Conservation (phyloP, 2,113 vertebrate species). For the Amphilophus citrinellus region DNA sequence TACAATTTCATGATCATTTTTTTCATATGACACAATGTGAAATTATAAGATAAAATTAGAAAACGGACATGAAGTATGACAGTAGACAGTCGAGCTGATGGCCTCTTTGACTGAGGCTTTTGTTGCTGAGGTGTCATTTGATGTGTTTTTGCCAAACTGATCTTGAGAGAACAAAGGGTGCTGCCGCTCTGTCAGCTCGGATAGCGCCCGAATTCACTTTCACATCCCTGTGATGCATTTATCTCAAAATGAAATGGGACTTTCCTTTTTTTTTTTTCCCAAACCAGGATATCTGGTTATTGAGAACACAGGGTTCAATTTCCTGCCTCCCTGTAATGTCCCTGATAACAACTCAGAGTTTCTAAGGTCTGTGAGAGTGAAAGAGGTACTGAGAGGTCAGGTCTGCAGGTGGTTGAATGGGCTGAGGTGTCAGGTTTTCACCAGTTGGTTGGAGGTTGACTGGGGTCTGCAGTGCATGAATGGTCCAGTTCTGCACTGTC, state of each 20-base stretch:
- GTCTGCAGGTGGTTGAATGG: slow-evolving; percentile 26
- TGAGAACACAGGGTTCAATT: slow-evolving; percentile 4
- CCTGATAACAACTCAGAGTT: slow-evolving; percentile 14
- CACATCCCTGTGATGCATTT: slow-evolving; percentile 14
- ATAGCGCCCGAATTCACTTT: slow-evolving; percentile 1
- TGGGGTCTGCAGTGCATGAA: slow-evolving; percentile 85
- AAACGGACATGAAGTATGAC: slow-evolving; percentile 11
- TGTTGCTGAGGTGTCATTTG: slow-evolving; percentile 44
- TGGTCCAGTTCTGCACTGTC: slow-evolving; percentile 93
- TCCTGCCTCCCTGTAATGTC: slow-evolving; percentile 6
- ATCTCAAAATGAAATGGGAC: slow-evolving; percentile 3
- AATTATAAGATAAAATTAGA: slow-evolving; percentile 32
- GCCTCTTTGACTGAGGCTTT: slow-evolving; percentile 33
- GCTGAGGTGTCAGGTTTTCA: slow-evolving; percentile 69
- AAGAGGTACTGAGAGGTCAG: slow-evolving; percentile 16
- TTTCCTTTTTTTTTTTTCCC: neutral
- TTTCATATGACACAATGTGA: slow-evolving; percentile 27
- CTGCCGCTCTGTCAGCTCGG: neutral
- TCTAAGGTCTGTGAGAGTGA: slow-evolving; percentile 1
- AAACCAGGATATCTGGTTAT: neutral
- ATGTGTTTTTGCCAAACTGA: slow-evolving; percentile 47
- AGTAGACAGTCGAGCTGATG: neutral
- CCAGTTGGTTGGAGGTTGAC: slow-evolving; percentile 82
- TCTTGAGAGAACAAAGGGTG: neutral
- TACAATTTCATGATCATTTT: slow-evolving; percentile 10